Evolutionary conservation across 2,113 vertebrate genomes (phyloP).

Genomic region (Platichthys flesus): DNA sequence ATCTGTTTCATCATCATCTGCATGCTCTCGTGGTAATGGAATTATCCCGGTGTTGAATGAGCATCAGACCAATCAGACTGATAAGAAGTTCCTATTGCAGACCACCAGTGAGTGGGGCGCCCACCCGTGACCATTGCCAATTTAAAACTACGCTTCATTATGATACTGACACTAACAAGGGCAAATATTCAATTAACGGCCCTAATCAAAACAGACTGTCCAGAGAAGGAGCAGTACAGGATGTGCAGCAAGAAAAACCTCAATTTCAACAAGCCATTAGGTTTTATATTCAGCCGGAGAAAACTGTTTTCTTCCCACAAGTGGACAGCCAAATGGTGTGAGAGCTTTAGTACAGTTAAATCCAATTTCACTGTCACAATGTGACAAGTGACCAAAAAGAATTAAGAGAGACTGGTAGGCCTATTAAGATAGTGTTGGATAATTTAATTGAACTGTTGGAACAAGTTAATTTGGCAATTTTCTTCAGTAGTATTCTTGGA

Average conservation of each 20-base stretch:
- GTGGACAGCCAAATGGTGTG: background rate
- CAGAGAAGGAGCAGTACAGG: background rate
- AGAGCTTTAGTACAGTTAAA: background rate
- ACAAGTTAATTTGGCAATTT: background rate
- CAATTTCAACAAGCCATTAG: slow-evolving; percentile 23
- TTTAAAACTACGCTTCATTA: slow-evolving; percentile 49
- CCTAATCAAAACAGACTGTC: slow-evolving; percentile 52
- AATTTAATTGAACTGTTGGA: slow-evolving; percentile 9
- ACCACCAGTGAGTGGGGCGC: slow-evolving; percentile 39
- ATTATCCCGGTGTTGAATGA: slow-evolving; percentile 56
- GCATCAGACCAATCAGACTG: slow-evolving; percentile 44
- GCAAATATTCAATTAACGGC: slow-evolving; percentile 54
- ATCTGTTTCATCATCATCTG: slow-evolving; percentile 43
- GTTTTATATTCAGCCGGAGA: background rate
- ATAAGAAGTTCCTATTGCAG: slow-evolving; percentile 50
- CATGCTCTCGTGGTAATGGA: slow-evolving; percentile 49
- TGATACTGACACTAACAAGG: slow-evolving; percentile 49
- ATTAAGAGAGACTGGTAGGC: background rate
- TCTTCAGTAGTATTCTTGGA: background rate
- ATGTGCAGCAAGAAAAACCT: slow-evolving; percentile 14
- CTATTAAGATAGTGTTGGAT: background rate
- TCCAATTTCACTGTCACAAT: background rate
- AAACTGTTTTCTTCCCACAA: slow-evolving; percentile 6
- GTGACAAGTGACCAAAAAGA: background rate
- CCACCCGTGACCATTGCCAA: slow-evolving; percentile 61